A percentile compares a stretch with the other conserved stretches of the same genome.
phyloP scores from a whole-genome alignment of 2,888 invertebrate genomes.

The Prosopocoilus inquinatus region DNA sequence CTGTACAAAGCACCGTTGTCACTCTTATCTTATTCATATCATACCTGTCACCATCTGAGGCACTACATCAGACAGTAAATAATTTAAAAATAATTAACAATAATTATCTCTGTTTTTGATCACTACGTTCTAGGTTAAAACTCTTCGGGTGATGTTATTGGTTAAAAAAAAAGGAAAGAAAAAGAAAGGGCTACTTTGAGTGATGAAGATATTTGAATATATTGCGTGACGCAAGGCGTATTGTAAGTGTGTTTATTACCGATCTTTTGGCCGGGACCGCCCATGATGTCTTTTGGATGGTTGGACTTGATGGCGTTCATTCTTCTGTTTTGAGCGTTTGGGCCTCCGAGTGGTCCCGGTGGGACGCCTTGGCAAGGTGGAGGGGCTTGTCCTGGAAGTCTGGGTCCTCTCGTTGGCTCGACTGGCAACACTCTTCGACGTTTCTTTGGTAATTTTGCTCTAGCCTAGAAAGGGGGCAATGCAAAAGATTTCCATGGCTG shows the following conservation, averaged over 20 bases:
- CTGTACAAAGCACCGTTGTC: background rate
- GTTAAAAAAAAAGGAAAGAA: no score
- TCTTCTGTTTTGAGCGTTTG: constrained; percentile 66
- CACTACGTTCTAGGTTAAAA: no score
- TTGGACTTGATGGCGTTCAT: constrained; percentile 88
- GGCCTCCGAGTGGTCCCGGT: constrained; percentile 55
- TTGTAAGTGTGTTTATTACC: constrained; percentile 59
- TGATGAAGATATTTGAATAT: constrained; percentile 22
- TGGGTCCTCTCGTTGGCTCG: constrained; percentile 80
- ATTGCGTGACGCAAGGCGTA: background rate
- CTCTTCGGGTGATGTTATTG: no score
- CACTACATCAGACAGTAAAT: constrained; percentile 7
- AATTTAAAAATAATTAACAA: background rate
- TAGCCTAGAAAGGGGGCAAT: constrained; percentile 63
- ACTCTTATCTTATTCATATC: constrained; percentile 7
- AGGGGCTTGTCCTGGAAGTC: constrained; percentile 51
- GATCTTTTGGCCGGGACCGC: constrained; percentile 63
- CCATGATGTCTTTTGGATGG: constrained; percentile 75
- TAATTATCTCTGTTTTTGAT: background rate
- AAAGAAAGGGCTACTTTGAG: no score
- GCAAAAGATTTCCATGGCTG: no score
- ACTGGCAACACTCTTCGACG: constrained; percentile 94
- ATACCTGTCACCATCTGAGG: constrained; percentile 18
- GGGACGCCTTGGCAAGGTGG: constrained; percentile 41
- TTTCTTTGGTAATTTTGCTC: constrained; percentile 98